Conservation (phyloP, 2,888 invertebrate species). For the Tortrix viridana region DNA sequence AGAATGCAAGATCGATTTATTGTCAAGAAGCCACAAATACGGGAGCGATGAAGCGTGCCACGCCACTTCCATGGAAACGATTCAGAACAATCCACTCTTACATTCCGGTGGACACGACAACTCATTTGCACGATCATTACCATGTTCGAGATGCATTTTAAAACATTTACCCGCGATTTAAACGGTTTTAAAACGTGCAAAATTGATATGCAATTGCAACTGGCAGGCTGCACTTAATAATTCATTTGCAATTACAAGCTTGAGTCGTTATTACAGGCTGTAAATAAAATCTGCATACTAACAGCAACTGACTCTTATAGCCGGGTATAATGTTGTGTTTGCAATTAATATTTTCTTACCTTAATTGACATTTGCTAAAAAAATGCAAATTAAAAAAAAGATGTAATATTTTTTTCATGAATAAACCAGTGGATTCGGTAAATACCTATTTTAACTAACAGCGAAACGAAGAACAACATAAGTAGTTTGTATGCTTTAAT, state of each 20-base stretch:
- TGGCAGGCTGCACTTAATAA: constrained; percentile 22
- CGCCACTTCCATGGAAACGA: constrained; percentile 25
- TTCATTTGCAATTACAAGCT: constrained; percentile 17
- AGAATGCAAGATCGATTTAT: constrained; percentile 32
- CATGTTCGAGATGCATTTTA: constrained; percentile 24
- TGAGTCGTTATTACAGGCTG: constrained; percentile 6
- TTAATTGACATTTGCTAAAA: no score
- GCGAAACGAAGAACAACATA: no score
- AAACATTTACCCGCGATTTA: constrained; percentile 30
- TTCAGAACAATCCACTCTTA: constrained; percentile 22
- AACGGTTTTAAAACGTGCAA: constrained; percentile 24
- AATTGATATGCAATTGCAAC: constrained; percentile 28
- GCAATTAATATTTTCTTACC: no score
- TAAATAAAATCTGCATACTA: constrained; percentile 8
- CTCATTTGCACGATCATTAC: constrained; percentile 30
- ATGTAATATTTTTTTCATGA: no score
- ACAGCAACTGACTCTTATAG: no score
- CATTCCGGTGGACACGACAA: constrained; percentile 29
- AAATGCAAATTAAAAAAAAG: no score
- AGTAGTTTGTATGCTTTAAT: no score
- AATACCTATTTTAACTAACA: no score
- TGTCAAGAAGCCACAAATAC: constrained; percentile 16
- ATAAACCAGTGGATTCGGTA: no score
- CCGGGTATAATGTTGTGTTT: no score
- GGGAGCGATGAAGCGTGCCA: constrained; percentile 24